Conservation (phyloP, 2,888 invertebrate species). For the Catocala fraxini region DNA sequence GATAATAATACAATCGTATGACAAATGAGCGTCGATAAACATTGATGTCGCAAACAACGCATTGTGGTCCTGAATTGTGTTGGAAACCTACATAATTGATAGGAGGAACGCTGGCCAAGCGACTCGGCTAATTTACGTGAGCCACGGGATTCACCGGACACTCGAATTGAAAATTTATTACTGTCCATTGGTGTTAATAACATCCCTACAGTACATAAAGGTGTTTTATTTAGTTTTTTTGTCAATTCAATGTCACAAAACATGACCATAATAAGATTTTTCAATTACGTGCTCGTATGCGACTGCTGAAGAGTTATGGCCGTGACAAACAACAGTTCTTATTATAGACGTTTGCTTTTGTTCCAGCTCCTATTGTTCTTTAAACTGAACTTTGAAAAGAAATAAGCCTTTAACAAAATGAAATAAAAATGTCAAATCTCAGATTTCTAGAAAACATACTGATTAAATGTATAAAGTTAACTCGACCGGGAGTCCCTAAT, state of each 20-base stretch:
- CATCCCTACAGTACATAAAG: constrained; percentile 54
- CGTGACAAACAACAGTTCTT: constrained; percentile 1
- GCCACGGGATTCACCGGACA: constrained; percentile 57
- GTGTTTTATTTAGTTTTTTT: constrained; percentile 48
- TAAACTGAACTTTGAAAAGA: constrained; percentile 7
- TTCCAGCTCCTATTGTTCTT: constrained; percentile 6
- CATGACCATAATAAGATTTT: constrained; percentile 20
- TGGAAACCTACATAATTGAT: constrained; percentile 74
- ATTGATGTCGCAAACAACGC: constrained; percentile 63
- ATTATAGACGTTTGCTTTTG: constrained; percentile 8
- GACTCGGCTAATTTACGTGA: constrained; percentile 73
- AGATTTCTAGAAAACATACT: constrained; percentile 15
- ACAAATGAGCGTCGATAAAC: constrained; percentile 59
- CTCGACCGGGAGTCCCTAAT: constrained; percentile 25
- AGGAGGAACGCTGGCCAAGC: constrained; percentile 58
- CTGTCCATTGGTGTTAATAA: constrained; percentile 66
- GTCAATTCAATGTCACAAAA: constrained; percentile 22
- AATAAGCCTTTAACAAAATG: neutral
- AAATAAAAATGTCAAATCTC: constrained; percentile 11
- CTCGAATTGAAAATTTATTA: constrained; percentile 71
- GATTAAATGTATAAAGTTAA: constrained; percentile 12
- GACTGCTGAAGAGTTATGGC: constrained; percentile 3
- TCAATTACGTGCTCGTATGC: neutral
- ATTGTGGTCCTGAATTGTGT: constrained; percentile 62
- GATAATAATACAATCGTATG: constrained; percentile 52